Conservation (phyloP, 2,888 invertebrate genomes). For the Falcaria lacertinaria region DNA sequence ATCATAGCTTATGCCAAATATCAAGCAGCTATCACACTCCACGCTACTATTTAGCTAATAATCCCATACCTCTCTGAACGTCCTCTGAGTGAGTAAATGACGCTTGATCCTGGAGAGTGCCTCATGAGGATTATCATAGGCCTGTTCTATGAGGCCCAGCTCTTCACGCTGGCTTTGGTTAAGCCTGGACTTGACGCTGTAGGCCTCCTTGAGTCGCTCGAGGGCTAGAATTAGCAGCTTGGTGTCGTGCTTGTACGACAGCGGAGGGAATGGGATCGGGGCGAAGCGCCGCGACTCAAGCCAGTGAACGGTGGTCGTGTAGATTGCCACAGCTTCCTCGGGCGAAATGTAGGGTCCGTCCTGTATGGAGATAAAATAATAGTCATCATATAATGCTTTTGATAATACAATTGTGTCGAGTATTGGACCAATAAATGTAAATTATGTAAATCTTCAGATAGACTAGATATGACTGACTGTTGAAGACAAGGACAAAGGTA, state of each 20-base stretch:
- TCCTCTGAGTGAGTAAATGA: constrained; percentile 98
- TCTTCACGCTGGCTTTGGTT: constrained; percentile 99
- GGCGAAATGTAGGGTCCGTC: constrained; percentile 99
- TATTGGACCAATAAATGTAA: too few relatives aligned
- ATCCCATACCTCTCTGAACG: constrained; percentile 93
- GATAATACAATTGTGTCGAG: too few relatives aligned
- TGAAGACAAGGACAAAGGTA: too few relatives aligned
- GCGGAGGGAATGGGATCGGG: constrained; percentile 99
- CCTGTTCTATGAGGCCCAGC: constrained; percentile 98
- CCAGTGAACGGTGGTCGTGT: constrained; percentile 99
- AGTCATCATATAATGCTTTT: too few relatives aligned
- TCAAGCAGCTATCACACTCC: too few relatives aligned
- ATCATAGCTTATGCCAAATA: not conserved
- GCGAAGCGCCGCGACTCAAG: constrained; percentile 98
- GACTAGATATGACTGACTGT: too few relatives aligned
- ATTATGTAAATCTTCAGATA: too few relatives aligned
- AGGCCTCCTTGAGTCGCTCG: constrained; percentile 97
- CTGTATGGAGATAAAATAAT: constrained; percentile 39
- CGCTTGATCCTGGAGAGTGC: constrained; percentile 99
- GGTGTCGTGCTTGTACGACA: constrained; percentile 99
- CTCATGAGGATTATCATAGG: constrained; percentile 99
- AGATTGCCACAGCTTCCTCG: constrained; percentile 99
- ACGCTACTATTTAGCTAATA: not conserved
- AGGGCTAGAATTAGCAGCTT: constrained; percentile 97
- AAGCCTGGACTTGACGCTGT: constrained; percentile 96